Base-by-base conservation (phyloP, 2,888 invertebrate genomes). In the Amblyjoppa fuscipennis region DNA sequence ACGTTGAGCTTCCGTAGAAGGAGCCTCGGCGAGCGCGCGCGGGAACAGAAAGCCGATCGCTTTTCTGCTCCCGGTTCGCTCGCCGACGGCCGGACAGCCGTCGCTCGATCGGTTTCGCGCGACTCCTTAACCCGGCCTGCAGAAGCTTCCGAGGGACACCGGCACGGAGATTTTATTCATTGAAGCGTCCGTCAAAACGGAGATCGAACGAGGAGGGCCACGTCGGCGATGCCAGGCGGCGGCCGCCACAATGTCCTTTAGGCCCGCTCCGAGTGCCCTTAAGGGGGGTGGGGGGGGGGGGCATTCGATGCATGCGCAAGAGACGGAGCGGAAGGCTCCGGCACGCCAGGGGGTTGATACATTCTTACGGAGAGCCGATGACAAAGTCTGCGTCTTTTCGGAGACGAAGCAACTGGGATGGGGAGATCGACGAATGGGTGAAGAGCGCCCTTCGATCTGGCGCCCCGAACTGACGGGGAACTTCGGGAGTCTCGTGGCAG, bases 121-220 rank as follows among this genome's bases (percentile, higher is more conserved):
- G 61, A 64, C 49, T 38, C 49, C 41, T 34, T 16, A 49, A 64
- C 28, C 56, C 41, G 31, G 20, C 16, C 34, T 34, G 3, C 20
- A 34, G 45, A 3, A 45, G 69, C 45, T 81, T 75, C 25, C 59
- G 56, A 38, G 41, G 16, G 38, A 61, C 38, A 20, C n/a, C 34
- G 71, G 64, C 34, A 88, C 87, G 87, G 88, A 89, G 88, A 89
- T 91, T 92, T 92, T 92, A 92, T 92, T 82, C 64, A 76, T 82
- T 92, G 91, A 91, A 91, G 90, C 90, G 92, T 92, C 91, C 90
- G 92, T 92, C 92, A 91, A 92, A 92, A 92, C 89, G 91, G 91
- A 91, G 90, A 89, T 89, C 89, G 89, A 88, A 66, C n/a, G 28
- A 25, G 51, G 61, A 6, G 68, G 68, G 31, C 41, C 38, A 90